Evolutionary conservation across 92 coral and sea anemone species (phyloP), one percentile per base, ranked within the genome.

Genomic region (Meandrina meandrites): DNA sequence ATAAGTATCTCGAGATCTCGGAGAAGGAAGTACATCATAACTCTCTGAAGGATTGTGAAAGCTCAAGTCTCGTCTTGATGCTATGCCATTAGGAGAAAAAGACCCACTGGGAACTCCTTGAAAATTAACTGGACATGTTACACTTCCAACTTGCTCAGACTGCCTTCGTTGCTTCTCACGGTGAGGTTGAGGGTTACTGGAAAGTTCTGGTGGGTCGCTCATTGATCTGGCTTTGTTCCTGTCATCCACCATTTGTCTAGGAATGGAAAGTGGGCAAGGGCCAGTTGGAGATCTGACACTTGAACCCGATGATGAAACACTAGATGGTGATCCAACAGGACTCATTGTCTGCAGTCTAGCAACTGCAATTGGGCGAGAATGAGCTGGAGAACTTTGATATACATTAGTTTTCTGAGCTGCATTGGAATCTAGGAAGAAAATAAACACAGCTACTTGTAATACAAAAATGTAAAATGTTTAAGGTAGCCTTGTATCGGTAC

Each of bases 11-110:
- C 56, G 82, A 75, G 54, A 58, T 70, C 87, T 81, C 28, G 68
- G 92, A 30, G 92, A 81, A 22, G 92, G 91, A 3, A 93, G 90
- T 16, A 85, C 40, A 75, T 93, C 93, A 89, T 87, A 93, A 82
- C 36, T 85, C 72, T 75, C 88, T 82, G 70, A n/a, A 54, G 74
- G 66, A 50, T 21, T 30, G 16, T 79, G 68, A 22, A 51, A 80
- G 21, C 60, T 54, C 32, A 70, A 31, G 22, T 70, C 40, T 1
- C 8, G 42, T 14, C 75, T 70, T 70, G 75, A 28, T 70, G 75
- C 4, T 70, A 22, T 30, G 7, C 42, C 50, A 72, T 42, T 18
- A 3, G 77, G 77, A 37, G 77, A 72, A 22, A 18, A 37, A 18
- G 24, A 12, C n/a, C 50, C 28, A 19, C 12, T 35, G 18, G n/a